Percentiles rank a stretch among this genome's conserved stretches.
Conservation (phyloP, 2,888 invertebrate species). For the Chorisops tibialis region DNA sequence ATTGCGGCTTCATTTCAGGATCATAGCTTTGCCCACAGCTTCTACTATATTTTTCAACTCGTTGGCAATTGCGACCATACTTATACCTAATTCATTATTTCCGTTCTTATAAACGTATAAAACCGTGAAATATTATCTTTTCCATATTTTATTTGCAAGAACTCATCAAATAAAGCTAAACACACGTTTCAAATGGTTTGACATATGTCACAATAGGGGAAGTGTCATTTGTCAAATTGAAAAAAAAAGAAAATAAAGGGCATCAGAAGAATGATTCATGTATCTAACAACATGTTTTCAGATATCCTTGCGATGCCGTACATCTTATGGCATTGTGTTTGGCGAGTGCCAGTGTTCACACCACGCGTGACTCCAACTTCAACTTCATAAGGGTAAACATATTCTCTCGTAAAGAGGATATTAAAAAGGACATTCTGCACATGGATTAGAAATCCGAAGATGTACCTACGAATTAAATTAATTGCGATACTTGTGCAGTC, state of each 20-base stretch:
- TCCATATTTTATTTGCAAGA: not conserved
- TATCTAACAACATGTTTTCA: not conserved
- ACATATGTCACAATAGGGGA: constrained; percentile 19
- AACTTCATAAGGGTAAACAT: too few relatives aligned
- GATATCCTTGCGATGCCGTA: not conserved
- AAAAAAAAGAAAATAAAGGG: constrained; percentile 13
- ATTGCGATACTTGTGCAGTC: constrained; percentile 4
- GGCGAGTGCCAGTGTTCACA: too few relatives aligned
- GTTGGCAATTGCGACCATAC: too few relatives aligned
- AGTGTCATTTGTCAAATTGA: constrained; percentile 23
- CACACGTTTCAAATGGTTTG: constrained; percentile 5
- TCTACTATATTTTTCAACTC: too few relatives aligned
- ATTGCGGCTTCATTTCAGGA: too few relatives aligned
- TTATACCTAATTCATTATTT: not conserved
- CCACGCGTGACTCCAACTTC: too few relatives aligned
- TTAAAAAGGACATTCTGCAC: too few relatives aligned
- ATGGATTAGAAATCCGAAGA: too few relatives aligned
- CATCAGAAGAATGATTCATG: constrained; percentile 10
- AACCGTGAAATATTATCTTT: too few relatives aligned
- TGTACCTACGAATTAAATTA: constrained; percentile 11
- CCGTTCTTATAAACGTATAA: not conserved
- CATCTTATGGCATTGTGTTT: too few relatives aligned
- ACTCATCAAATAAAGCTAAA: constrained; percentile 13
- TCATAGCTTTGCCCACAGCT: too few relatives aligned
- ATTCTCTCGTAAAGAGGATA: too few relatives aligned